A percentile compares a stretch with the other conserved stretches of the same genome.
These are phyloP conservation scores for Falco punctatus DNA, from an alignment of 2,113 vertebrate species.

Conservation along the genomic window DNA sequence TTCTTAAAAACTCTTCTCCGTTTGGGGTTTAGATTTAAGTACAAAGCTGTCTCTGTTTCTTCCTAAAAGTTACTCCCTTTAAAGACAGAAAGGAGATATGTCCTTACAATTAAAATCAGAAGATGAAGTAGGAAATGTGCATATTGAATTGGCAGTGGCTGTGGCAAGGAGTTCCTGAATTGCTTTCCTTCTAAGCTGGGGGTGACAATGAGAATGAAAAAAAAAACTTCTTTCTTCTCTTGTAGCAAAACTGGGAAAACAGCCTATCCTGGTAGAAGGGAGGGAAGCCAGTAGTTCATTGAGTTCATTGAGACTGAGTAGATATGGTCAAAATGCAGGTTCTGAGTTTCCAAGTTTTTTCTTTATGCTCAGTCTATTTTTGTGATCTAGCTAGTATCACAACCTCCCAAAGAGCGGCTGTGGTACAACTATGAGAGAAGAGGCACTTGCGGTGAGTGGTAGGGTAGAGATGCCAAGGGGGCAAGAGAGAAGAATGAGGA, in stretches of 20 bases:
- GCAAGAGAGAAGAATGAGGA: background rate
- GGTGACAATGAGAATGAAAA: background rate
- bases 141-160: background rate
- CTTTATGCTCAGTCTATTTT: background rate
- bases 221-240: background rate
- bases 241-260: background rate
- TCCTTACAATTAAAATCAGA: background rate
- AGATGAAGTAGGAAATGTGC: background rate
- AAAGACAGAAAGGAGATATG: background rate
- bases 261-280: background rate
- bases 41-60: background rate
- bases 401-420: background rate
- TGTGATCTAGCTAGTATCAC: background rate
- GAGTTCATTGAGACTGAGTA: background rate
- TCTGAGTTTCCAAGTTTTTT: background rate
- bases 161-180: background rate
- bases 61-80: background rate
- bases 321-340: background rate
- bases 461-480: background rate
- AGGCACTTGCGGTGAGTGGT: background rate
- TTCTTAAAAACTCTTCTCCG: background rate
- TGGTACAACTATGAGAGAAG: background rate
- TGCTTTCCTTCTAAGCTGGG: background rate
- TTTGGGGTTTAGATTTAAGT: background rate
- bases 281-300: background rate